A percentile compares a stretch with the other conserved stretches of the same genome.
Evolutionary conservation across 1,140 invertebrate genomes (phyloP).

Genomic region (Theocolax elegans): DNA sequence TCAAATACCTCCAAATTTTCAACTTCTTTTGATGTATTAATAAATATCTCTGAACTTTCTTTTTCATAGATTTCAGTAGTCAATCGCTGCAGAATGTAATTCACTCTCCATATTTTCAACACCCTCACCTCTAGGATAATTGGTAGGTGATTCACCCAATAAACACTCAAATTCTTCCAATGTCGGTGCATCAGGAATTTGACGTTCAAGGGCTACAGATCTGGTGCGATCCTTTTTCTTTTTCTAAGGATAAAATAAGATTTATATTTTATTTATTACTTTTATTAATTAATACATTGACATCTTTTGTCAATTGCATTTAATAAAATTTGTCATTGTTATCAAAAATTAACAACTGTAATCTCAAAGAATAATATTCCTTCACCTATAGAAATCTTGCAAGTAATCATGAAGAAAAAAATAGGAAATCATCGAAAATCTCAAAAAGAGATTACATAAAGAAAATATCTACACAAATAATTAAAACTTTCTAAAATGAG

Average conservation of each 20-base stretch:
- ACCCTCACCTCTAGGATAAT: constrained; percentile 62
- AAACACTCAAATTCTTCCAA: constrained; percentile 65
- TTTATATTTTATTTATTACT: constrained; percentile 4
- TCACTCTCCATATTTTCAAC: constrained; percentile 67
- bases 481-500: no score
- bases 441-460: no score
- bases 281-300: no score
- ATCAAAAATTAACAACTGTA: neutral
- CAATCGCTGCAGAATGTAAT: constrained; percentile 64
- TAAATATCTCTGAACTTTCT: no score
- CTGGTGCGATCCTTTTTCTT: constrained; percentile 57
- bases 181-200: constrained; percentile 63
- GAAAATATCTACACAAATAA: no score
- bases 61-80: constrained; percentile 60
- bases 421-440: no score
- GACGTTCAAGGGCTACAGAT: constrained; percentile 50
- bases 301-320: no score
- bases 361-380: no score
- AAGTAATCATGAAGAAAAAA: no score
- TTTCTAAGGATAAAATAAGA: constrained; percentile 50
- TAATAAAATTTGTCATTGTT: no score
- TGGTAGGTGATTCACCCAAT: constrained; percentile 61
- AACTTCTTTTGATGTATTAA: no score
- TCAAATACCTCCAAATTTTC: constrained; percentile 36
- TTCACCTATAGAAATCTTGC: no score